Evolutionary conservation across 2,888 invertebrate species (phyloP), one percentile per base, ranked within the genome.

Genomic region (Dryadula phaetusa): DNA sequence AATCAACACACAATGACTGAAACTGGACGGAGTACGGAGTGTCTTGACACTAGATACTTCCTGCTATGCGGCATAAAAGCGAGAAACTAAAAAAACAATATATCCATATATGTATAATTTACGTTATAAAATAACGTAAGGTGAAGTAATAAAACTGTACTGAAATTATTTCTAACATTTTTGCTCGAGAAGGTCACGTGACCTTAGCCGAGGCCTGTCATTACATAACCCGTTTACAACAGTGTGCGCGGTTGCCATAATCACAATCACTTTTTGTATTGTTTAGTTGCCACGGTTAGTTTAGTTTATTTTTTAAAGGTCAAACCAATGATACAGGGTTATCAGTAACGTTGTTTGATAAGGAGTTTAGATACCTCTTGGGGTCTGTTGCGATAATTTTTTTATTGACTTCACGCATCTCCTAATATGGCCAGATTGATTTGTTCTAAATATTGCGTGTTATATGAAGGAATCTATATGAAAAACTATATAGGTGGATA

Each of bases 161-260:
- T n/a, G 25, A 49, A 25, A 49, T 32, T 53, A 37, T 37, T 20
- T 54, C 58, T 42, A 58, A 58, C 58, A 44, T 25, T 58, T 58
- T 25, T 58, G 40, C 22, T 28, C 10, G 6, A 58, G 42, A 64
- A 64, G 64, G 56, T 16, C 56, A 25, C 7, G 34, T 14, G 25
- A 42, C 58, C 58, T 44, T 16, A 42, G 10, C 28, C 58, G 42
- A 58, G 58, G 58, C 42, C 58, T 22, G 40, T 22, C 58, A 58
- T 58, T 40, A 58, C 25, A 44, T 58, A 58, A 58, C 58, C n/a
- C 12, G 40, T 73, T 72, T 74, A 70, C 52, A 6, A 40, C 32
- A 3, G 14, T 37, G 53, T 53, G 47, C 56, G 49, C 49, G 44
- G 49, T 40, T 40, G 67, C 32, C 20, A 42, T 42, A 49, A 47